Base-by-base conservation (phyloP, 1,140 invertebrate genomes). In the Diplogasteroides magnus region DNA sequence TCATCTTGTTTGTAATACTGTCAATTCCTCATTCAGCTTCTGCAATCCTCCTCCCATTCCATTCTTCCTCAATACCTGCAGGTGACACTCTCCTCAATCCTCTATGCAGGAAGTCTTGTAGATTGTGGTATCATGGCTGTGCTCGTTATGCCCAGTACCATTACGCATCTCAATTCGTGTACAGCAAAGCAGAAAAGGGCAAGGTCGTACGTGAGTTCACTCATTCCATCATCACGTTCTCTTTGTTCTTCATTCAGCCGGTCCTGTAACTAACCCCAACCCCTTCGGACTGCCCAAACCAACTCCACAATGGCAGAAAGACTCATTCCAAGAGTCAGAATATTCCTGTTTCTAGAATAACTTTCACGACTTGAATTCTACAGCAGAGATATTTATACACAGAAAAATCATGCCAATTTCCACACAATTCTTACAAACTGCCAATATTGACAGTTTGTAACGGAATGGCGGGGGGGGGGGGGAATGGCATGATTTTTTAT, bases 111-210 rank as follows among this genome's bases (percentile, higher is more conserved):
- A 56, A 56, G 0, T 56, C 15, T 56, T 19, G 23, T 56, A 71
- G 69, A 62, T 64, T 77, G 31, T 77, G 76, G 76, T 77, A 78
- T 29, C 31, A 78, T 31, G 68, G 76, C 27, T 77, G 76, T 66
- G 72, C 76, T 2, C 77, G 77, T 37, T 78, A 78, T 62, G 72
- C 77, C 19, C 15, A 63, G 25, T 75, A 75, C 32, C 76, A 77
- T 62, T 74, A 77, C 61, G 69, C 76, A 0, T 77, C 75, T 31
- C 76, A 77, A 59, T 77, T 74, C 55, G 65, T 77, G 31, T 77
- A 77, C 60, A 77, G 76, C 15, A 77, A 77, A 25, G 76, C 76
- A 14, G 76, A 77, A 27, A 77, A 77, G 62, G 76, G 76, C 65
- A 77, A 77, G 74, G 68, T 70, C 0, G 48, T 77, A 31, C 72